These are phyloP conservation scores for Drosophila pegasa DNA, from an alignment of 2,888 invertebrate genomes.

Conservation along the genomic window DNA sequence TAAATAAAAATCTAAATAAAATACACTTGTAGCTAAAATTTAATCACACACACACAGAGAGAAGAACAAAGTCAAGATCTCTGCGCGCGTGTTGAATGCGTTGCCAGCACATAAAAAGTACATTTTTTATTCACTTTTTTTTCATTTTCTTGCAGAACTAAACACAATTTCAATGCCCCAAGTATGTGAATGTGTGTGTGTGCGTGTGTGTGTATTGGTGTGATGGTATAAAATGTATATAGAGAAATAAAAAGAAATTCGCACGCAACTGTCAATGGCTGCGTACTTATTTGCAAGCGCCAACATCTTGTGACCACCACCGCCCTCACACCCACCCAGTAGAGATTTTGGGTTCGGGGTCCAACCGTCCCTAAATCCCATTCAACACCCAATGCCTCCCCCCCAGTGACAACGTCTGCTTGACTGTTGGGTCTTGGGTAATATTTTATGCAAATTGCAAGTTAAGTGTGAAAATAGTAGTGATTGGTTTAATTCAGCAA, in stretches of 20 bases:
- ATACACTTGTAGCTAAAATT: conserved; percentile 30
- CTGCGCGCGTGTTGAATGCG: conserved; percentile 12
- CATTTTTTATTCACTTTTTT: conserved; percentile 9
- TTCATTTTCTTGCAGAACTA: conserved; percentile 36
- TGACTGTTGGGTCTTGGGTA: conserved; percentile 79
- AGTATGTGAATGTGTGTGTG: conserved; percentile 24
- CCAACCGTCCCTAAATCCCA: conserved; percentile 12
- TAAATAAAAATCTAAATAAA: background rate
- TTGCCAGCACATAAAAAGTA: conserved; percentile 17
- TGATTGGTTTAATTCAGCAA: conserved; percentile 84
- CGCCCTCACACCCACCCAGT: background rate
- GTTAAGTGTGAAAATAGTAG: conserved; percentile 84
- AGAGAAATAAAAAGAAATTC: conserved; percentile 75
- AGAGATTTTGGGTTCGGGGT: background rate
- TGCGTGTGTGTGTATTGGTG: conserved; percentile 27
- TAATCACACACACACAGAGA: conserved; percentile 32
- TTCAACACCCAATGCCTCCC: background rate
- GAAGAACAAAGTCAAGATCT: conserved; percentile 15
- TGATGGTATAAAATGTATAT: conserved; percentile 44
- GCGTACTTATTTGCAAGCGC: conserved; percentile 68
- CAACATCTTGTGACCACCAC: conserved; percentile 33
- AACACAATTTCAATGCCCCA: conserved; percentile 61
- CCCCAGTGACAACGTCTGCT: conserved; percentile 58
- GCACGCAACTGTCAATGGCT: conserved; percentile 75
- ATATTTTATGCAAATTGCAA: conserved; percentile 84